Evolutionary conservation across 2,888 invertebrate genomes (phyloP).

Genomic region (Habrosyne pyritoides): DNA sequence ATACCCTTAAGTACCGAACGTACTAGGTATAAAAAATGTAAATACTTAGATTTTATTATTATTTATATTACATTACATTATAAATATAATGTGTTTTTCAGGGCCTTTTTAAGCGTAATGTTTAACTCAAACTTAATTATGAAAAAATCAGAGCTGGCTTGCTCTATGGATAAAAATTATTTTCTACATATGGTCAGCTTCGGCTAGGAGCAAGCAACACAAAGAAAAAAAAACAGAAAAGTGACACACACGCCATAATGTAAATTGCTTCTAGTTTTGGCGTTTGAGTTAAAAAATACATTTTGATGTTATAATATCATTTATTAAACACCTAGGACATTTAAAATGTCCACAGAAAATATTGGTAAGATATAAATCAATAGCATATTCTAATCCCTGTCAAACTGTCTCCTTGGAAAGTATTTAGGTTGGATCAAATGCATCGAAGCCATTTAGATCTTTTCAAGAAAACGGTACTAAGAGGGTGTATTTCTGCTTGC

Average conservation of each 20-base stretch:
- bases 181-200: neutral
- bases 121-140: too few relatives aligned
- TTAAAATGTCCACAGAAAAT: conserved; percentile 75
- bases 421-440: conserved; percentile 76
- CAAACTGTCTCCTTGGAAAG: conserved; percentile 46
- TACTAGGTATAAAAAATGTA: too few relatives aligned
- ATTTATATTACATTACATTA: too few relatives aligned
- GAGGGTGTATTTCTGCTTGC: conserved; percentile 43
- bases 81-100: too few relatives aligned
- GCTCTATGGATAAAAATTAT: neutral
- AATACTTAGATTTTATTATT: too few relatives aligned
- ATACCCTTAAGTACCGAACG: too few relatives aligned
- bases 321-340: conserved; percentile 62
- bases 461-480: conserved; percentile 57
- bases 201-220: conserved; percentile 20
- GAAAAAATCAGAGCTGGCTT: too few relatives aligned
- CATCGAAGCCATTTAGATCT: conserved; percentile 80
- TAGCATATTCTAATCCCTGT: conserved; percentile 35
- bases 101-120: too few relatives aligned
- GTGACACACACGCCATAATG: conserved; percentile 84
- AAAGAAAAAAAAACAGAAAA: conserved; percentile 72
- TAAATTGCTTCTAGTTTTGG: conserved; percentile 81
- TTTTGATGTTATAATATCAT: conserved; percentile 66
- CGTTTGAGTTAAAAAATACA: conserved; percentile 75
- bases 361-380: conserved; percentile 68